Evolutionary conservation across 1,140 invertebrate species (phyloP), one percentile per base, ranked within the genome.

Genomic region (Lutraria rhynchaena): DNA sequence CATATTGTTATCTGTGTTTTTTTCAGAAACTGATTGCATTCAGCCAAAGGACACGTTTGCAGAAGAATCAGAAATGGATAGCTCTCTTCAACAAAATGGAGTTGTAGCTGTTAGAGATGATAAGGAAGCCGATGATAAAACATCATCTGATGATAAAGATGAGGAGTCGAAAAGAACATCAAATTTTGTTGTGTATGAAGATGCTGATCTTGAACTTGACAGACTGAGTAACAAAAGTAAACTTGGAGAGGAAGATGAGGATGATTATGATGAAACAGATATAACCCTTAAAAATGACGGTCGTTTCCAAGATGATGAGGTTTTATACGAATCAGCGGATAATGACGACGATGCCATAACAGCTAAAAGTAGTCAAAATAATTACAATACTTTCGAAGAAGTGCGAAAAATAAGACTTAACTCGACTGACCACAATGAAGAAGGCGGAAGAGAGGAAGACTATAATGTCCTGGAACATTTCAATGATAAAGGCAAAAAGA

Each of bases 361-460:
- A 1, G 33, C 1, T 2, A 22, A 41, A 7, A 41, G 1, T 13
- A 11, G 9, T 44, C 61, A 33, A 46, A 65, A 65, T 65, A 37
- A 65, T 27, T 65, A 65, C 27, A 41, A 65, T 29, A 65, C 61
- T 19, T 65, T 65, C 22, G 9, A 46, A 46, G 61, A 65, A 41
- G 61, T 65, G 22, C 29, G 2, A 11, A 41, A 22, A 27, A 5
- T 41, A 41, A 41, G 37, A 41, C 11, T 65, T 46, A 33, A 65
- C 3, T 3, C 37, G 46, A 37, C n/a, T 15, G 19, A 35, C 11
- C 3, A 7, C 1, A 44, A n/a, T 7, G 46, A 65, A 9, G 61
- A 65, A n/a, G 9, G 3, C 9, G 61, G 46, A 35, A 7, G 31
- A 3, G 61, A 65, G 5, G 61, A 65, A 7, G 61, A 65, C 5